A percentile compares a stretch with the other conserved stretches of the same genome.
These are phyloP conservation scores for Trichogramma dendrolimi DNA, from an alignment of 2,888 invertebrate genomes.

Conservation along the genomic window DNA sequence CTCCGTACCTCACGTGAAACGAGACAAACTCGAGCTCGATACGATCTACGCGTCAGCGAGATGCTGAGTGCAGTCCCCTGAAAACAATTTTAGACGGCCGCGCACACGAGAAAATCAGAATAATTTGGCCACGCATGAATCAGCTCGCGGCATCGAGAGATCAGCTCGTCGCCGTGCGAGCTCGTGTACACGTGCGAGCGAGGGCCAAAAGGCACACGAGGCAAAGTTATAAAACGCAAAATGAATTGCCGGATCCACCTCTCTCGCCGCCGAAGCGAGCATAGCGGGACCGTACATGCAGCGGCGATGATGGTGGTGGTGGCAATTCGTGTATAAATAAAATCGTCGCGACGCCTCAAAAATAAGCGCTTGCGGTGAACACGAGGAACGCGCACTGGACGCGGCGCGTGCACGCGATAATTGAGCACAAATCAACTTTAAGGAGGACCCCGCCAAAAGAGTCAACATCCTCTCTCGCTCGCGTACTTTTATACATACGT, in stretches of 20 bases:
- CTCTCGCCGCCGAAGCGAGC: conserved; percentile 22
- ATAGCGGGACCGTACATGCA: conserved; percentile 4
- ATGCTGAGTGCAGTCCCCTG: too few relatives aligned
- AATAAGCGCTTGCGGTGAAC: conserved; percentile 6
- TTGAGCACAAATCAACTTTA: conserved; percentile 53
- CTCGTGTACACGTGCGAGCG: neutral
- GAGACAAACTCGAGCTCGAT: too few relatives aligned
- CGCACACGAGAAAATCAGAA: conserved; percentile 39
- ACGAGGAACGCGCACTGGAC: conserved; percentile 31
- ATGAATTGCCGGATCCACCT: conserved; percentile 45
- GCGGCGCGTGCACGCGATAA: conserved; percentile 44
- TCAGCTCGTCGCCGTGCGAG: too few relatives aligned
- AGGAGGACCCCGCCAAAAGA: conserved; percentile 39
- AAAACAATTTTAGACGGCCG: conserved; percentile 37
- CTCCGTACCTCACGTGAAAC: too few relatives aligned
- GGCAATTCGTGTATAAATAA: conserved; percentile 46
- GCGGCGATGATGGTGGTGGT: conserved; percentile 29
- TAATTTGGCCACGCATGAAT: conserved; percentile 43
- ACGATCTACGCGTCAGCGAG: too few relatives aligned
- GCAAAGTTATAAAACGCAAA: conserved; percentile 48
- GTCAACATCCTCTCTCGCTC: conserved; percentile 22
- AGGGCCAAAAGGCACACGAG: neutral
- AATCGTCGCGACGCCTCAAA: conserved; percentile 43
- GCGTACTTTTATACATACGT: neutral
- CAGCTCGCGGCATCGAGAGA: conserved; percentile 24